Base-by-base conservation (phyloP, 2,797 vertebrate genomes). In the Alcedo quadribrachys region DNA sequence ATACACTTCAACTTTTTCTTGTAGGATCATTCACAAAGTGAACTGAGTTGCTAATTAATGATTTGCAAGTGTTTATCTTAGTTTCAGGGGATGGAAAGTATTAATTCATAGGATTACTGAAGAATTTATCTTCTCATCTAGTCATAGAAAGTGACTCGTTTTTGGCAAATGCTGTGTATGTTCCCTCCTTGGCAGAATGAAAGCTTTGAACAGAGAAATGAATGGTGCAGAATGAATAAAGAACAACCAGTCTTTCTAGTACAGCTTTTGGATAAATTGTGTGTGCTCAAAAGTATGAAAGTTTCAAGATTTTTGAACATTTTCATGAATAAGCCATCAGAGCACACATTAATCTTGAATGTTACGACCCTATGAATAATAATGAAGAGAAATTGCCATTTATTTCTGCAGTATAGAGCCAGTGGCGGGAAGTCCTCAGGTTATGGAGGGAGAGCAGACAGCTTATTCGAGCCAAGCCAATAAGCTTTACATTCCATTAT, bases 301-400 rank as follows among this genome's bases (percentile, higher is more conserved):
- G 43, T 24, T 3, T 32, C 5, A 15, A 67, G 66, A 92, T 71
- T 48, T 81, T 30, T 71, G 74, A 92, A 69, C 42, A 54, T 48
- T 81, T 68, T 81, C 37, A 83, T 87, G 62, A 75, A 81, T 76
- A 81, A 89, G 62, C 51, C 81, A 94, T 85, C 51, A 8, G 9
- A 81, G 43, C 20, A 51, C 42, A 62, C 55, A 85, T 75, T 83
- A 69, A 83, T 88, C 79, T 91, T 71, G 48, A 91, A 60, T 57
- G 66, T 48, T 92, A 81, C 66, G 40, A 89, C 69, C 81, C 69
- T 54, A 68, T 55, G 66, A 89, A 95, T 85, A 95, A 85, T 61
- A 89, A 89, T 75, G 62, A 90, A 80, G 45, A 87, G 50, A 82
- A 95, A 87, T 11, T 81, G 73, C 27, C n/a, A 68, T 92, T 89